phyloP scores from a whole-genome alignment of 2,888 invertebrate species.

The Temnothorax unifasciatus region DNA sequence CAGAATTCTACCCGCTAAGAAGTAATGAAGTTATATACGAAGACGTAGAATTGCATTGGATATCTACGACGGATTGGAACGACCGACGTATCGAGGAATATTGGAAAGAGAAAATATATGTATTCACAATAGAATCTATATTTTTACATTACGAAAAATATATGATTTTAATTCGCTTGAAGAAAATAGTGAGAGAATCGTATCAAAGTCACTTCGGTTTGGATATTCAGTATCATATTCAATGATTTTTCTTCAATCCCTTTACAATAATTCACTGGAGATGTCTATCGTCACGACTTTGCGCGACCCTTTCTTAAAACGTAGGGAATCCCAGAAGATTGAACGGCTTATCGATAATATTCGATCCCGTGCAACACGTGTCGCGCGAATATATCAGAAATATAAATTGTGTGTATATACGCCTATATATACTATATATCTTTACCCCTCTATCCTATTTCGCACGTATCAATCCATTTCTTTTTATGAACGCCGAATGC shows the following conservation, averaged over 20 bases:
- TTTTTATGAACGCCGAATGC: background rate
- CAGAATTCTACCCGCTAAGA: too few species aligned
- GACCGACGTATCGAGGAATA: too few species aligned
- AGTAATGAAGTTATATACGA: too few species aligned
- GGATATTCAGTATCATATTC: background rate
- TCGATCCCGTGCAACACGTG: constrained; percentile 22
- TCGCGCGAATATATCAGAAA: constrained; percentile 41
- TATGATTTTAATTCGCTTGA: too few species aligned
- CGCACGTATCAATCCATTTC: constrained; percentile 11
- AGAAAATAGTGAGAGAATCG: too few species aligned
- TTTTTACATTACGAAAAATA: too few species aligned
- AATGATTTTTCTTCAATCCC: background rate
- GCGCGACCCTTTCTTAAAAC: background rate
- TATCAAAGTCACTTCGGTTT: background rate
- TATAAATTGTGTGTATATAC: constrained; percentile 18
- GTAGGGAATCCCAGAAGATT: background rate
- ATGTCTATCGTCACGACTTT: background rate
- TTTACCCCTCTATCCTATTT: background rate
- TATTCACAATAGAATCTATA: too few species aligned
- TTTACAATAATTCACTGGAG: constrained; percentile 14
- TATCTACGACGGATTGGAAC: too few species aligned
- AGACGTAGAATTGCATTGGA: too few species aligned
- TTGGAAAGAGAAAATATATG: too few species aligned
- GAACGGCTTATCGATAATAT: constrained; percentile 7
- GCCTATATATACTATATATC: too few species aligned